Evolutionary conservation across 2,888 invertebrate species (phyloP).

Genomic region (Melinaea marsaeus): DNA sequence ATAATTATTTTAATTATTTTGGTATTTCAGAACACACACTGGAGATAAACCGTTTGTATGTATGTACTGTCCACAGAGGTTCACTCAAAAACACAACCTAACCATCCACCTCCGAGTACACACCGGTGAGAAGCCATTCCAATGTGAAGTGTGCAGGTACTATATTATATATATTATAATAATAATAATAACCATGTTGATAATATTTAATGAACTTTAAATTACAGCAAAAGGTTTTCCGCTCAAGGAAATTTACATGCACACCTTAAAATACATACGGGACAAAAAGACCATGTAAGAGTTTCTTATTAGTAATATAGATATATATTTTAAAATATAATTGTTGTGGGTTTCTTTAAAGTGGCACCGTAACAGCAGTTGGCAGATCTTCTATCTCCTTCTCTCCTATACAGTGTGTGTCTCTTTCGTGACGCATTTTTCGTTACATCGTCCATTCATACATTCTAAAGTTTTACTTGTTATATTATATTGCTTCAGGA

Average conservation of each 20-base stretch:
- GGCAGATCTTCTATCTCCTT: too few species aligned
- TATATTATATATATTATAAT: neutral
- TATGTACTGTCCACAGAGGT: constrained; percentile 75
- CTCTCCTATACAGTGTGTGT: too few species aligned
- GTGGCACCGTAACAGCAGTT: too few species aligned
- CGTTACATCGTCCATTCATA: too few species aligned
- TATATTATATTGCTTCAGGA: constrained; percentile 46
- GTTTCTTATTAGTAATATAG: too few species aligned
- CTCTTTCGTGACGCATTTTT: too few species aligned
- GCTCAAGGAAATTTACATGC: constrained; percentile 80
- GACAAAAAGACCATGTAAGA: constrained; percentile 78
- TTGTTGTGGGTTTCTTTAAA: too few species aligned
- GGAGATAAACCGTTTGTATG: constrained; percentile 79
- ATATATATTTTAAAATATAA: too few species aligned
- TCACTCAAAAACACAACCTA: constrained; percentile 80
- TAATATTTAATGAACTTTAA: constrained; percentile 13
- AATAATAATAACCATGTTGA: neutral
- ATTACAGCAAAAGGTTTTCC: constrained; percentile 77
- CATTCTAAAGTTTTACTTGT: neutral
- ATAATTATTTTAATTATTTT: too few species aligned
- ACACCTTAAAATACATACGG: constrained; percentile 80
- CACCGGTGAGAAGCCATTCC: constrained; percentile 79
- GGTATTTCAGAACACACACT: constrained; percentile 71
- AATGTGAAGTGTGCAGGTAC: constrained; percentile 80
- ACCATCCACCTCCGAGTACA: constrained; percentile 79